A percentile compares a stretch with the other conserved stretches of the same genome.
Conservation (phyloP, 2,113 vertebrate species). For the Oreamnos americanus region DNA sequence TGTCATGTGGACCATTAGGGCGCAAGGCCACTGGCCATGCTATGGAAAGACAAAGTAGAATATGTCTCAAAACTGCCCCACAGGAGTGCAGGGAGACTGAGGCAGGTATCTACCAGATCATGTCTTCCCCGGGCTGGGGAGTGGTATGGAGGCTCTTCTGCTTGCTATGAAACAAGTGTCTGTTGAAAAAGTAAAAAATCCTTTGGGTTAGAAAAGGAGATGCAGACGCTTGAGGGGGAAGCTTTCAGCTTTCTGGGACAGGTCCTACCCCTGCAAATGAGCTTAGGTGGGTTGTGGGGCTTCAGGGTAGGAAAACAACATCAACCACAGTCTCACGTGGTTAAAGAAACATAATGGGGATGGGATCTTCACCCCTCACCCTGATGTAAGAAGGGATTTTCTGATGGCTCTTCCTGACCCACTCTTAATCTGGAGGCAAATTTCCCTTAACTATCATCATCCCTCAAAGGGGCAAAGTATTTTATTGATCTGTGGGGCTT, state of each 20-base stretch:
- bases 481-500: not conserved
- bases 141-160: not conserved
- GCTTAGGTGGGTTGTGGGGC: not conserved
- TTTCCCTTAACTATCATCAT: not conserved
- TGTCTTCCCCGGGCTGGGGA: accelerated
- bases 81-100: not conserved
- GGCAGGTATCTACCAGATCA: not conserved
- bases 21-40: not conserved
- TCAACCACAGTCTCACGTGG: not conserved
- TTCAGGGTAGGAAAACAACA: not conserved
- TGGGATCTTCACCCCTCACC: not conserved
- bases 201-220: not conserved
- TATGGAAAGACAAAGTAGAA: not conserved
- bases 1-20: not conserved
- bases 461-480: not conserved
- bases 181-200: not conserved
- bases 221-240: not conserved
- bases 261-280: not conserved
- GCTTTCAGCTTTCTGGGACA: not conserved
- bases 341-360: not conserved
- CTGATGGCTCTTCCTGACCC: not conserved
- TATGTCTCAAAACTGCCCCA: not conserved
- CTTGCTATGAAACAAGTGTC: not conserved
- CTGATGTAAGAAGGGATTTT: not conserved
- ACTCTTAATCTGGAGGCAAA: not conserved